Conservation (phyloP, 92 coral and sea anemone species). For the Diadumene lineata region DNA sequence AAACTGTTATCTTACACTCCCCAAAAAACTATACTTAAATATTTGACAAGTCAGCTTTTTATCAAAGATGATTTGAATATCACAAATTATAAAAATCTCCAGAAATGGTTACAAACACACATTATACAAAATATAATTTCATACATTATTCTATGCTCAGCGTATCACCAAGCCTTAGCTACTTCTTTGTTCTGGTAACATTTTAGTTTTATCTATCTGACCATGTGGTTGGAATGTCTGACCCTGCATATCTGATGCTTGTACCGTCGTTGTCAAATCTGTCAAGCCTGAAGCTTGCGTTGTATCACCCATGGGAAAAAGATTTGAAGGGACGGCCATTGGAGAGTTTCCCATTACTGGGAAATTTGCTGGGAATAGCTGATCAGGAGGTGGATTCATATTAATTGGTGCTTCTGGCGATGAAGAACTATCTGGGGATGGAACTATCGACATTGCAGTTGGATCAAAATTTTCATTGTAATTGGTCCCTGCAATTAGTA, state of each 20-base stretch:
- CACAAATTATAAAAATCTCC: not conserved
- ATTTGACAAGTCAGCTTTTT: too few relatives aligned
- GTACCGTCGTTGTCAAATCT: not conserved
- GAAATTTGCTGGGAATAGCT: slow-evolving; percentile 34
- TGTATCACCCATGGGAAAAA: slow-evolving; percentile 5
- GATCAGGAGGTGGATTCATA: slow-evolving; percentile 54
- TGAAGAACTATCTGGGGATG: slow-evolving; percentile 41
- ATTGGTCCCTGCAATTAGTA: slow-evolving; percentile 59
- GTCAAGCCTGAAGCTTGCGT: slow-evolving; percentile 1
- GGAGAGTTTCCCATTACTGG: slow-evolving; percentile 23
- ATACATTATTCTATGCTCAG: not conserved
- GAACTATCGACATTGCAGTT: slow-evolving; percentile 47
- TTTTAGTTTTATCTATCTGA: slow-evolving; percentile 14
- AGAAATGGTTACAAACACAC: not conserved
- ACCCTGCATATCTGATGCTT: not conserved
- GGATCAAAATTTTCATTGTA: slow-evolving; percentile 83
- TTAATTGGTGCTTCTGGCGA: slow-evolving; percentile 48
- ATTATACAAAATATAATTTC: not conserved
- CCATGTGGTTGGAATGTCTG: slow-evolving; percentile 5
- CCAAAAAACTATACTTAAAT: too few relatives aligned
- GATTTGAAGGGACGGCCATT: slow-evolving; percentile 15
- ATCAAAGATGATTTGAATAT: too few relatives aligned
- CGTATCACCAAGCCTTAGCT: slow-evolving; percentile 5
- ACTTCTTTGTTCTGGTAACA: not conserved
- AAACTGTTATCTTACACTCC: too few relatives aligned